phyloP scores from a whole-genome alignment of 2,113 vertebrate genomes.

The Oncorhynchus clarkii region DNA sequence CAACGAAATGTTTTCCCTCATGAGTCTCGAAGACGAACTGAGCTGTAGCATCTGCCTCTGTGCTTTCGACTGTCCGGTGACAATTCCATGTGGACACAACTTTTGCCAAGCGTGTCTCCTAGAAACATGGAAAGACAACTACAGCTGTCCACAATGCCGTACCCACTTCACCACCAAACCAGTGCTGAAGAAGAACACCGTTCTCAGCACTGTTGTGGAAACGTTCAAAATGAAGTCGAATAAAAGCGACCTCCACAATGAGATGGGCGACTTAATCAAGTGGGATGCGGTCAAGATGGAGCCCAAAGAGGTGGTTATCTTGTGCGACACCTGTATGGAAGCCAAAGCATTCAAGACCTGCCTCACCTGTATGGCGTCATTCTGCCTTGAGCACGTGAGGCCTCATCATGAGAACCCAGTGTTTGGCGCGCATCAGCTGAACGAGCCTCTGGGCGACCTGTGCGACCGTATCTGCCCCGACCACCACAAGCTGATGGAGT shows the following conservation, averaged over 20 bases:
- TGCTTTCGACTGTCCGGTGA: constrained; percentile 83
- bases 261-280: accelerated
- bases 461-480: constrained; percentile 74
- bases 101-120: constrained; percentile 87
- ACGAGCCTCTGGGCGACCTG: constrained; percentile 75
- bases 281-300: neutral
- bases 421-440: constrained; percentile 80
- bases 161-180: constrained; percentile 72
- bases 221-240: constrained; percentile 54
- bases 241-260: neutral
- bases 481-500: constrained; percentile 85
- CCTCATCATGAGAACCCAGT: constrained; percentile 85
- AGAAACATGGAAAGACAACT: constrained; percentile 72
- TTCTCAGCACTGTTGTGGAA: constrained; percentile 82
- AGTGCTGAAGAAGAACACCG: constrained; percentile 87
- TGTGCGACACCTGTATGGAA: constrained; percentile 81
- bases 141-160: constrained; percentile 87
- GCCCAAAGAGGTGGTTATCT: constrained; percentile 4
- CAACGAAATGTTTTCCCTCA: constrained; percentile 32
- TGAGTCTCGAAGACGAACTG: constrained; percentile 80
- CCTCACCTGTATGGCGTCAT: constrained; percentile 91
- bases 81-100: constrained; percentile 92
- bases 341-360: constrained; percentile 79
- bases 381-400: constrained; percentile 82
- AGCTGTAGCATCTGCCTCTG: constrained; percentile 90